These are phyloP conservation scores for Diceros bicornis DNA, from an alignment of 2,797 vertebrate genomes.

Conservation along the genomic window DNA sequence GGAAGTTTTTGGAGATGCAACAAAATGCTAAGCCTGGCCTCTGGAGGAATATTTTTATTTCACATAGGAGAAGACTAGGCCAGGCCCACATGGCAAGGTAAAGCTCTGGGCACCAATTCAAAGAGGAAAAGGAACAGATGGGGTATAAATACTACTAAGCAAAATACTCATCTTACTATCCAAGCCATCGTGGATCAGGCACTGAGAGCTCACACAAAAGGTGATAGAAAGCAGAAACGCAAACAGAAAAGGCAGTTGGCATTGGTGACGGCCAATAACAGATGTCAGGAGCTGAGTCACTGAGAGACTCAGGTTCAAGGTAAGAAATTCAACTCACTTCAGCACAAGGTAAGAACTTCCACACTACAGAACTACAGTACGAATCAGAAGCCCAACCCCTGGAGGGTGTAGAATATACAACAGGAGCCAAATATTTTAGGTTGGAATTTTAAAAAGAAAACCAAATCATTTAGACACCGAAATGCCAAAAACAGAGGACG, in stretches of 20 bases:
- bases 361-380: background rate
- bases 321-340: background rate
- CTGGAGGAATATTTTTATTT: slow-evolving; percentile 12
- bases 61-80: background rate
- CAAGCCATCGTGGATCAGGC: background rate
- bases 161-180: background rate
- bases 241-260: slow-evolving; percentile 5
- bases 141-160: background rate
- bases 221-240: slow-evolving; percentile 34
- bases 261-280: background rate
- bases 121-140: background rate
- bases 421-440: background rate
- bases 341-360: background rate
- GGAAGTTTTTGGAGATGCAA: background rate
- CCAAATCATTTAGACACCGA: background rate
- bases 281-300: background rate
- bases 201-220: background rate
- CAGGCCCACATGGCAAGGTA: background rate
- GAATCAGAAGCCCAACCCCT: background rate
- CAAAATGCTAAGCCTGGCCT: background rate
- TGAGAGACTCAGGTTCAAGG: background rate
- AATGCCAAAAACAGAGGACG: background rate
- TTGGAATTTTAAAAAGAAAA: background rate
- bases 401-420: background rate
- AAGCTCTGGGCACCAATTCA: slow-evolving; percentile 43